Base-by-base conservation (phyloP, 2,113 vertebrate species). In the Platichthys stellatus region DNA sequence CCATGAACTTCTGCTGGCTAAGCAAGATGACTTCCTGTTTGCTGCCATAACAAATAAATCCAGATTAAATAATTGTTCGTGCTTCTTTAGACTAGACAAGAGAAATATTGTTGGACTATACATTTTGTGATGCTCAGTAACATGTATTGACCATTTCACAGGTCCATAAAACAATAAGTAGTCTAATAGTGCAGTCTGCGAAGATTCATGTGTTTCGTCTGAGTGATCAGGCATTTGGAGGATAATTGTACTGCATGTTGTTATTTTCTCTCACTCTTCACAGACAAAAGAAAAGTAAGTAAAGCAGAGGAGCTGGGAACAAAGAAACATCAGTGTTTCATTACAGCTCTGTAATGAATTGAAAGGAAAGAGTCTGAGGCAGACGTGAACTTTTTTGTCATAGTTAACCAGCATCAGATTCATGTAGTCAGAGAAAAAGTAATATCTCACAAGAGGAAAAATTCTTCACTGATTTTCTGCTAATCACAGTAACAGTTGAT, bases 401-500 rank as follows among this genome's bases (percentile, higher is more conserved):
- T 8, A 54, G 26, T 5, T 18, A 58, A 15, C 23, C 76, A 53
- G 31, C 17, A 13, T 76, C 54, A 21, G 20, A 61, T 67, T 28
- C 11, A 67, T 51, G 23, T 18, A 7, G 18, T 43, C 54, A 47
- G 9, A 68, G 51, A 13, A 69, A 62, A 65, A 59, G 20, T 13
- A 21, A 23, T 26, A 26, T 26, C 43, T 63, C 11, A 21, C 20
- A 26, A 12, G 5, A 47, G 31, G 14, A 21, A 56, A 68, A 43
- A 38, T 4, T 13, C 62, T 9, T 57, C 45, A 49, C 17, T 1
- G 45, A 49, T 49, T 49, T 57, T 56, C 51, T 68, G 57, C 45
- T 76, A 5, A 73, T 56, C 53, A 68, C 43, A 62, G 47, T 59
- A 68, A 73, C 80, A 69, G 77, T 31, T 31, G 31, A 63, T 60